Evolutionary conservation across 2,797 vertebrate genomes (phyloP), one percentile per base, ranked within the genome.

Genomic region (Pitangus sulphuratus): DNA sequence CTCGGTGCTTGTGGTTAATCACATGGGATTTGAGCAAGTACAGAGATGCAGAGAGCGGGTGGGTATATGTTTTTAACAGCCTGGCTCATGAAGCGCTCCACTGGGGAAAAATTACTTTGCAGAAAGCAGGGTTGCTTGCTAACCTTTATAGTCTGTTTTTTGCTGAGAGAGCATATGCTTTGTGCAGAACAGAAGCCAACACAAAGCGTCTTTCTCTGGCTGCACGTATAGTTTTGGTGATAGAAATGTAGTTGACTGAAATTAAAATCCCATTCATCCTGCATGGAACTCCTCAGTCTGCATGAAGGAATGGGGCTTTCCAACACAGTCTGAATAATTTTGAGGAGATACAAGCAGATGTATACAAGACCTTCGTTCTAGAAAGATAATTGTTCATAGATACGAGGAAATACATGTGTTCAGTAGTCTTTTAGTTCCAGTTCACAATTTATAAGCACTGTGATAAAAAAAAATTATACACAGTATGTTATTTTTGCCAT

Each of bases 211-310:
- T 74, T 89, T 89, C 68, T 84, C 51, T 64, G 80, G 51, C 60
- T 2, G 11, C 11, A 1, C 66, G n/a, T 76, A 64, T 89, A 48
- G 37, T 74, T 94, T 89, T 70, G 68, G 75, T 96, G 68, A 57
- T 90, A 90, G 62, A 79, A 83, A 57, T 31, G 56, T 69, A 74
- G 56, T 48, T 82, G 78, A 68, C 87, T 87, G 74, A 80, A 93
- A 94, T 90, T 82, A 84, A 93, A 96, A 92, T 84, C 57, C 35
- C 75, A 71, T 90, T 92, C 37, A 47, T 87, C 30, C 71, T 48
- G 11, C 0, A 0, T 0, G 0, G 25, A 72, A 82, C n/a, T 44
- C 65, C 31, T 76, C 25, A 2, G 3, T 22, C 22, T 85, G 17
- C 53, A 47, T 61, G 57, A 61, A 78, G 47, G 56, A 44, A 15